Evolutionary conservation across 2,888 invertebrate genomes (phyloP), one percentile per base, ranked within the genome.

Genomic region (Drosophila nr. medialis): DNA sequence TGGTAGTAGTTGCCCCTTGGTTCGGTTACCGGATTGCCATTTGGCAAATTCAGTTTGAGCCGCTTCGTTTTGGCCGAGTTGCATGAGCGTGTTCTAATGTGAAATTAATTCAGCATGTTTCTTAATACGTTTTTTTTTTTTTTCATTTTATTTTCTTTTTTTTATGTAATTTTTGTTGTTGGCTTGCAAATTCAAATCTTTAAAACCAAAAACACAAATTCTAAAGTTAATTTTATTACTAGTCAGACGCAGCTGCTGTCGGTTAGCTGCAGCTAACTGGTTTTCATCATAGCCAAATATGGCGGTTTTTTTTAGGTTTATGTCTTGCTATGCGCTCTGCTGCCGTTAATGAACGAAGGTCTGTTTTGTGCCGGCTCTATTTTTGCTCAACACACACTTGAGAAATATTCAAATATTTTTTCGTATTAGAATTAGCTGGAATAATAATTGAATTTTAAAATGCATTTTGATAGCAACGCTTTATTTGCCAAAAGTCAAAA

Each of bases 41-140:
- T 69, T 78, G 53, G 53, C 36, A 36, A 54, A 24, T 73, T 77
- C 62, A 56, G 65, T 61, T 48, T 48, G 45, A 54, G 36, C 55
- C 67, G 76, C 74, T 89, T 89, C 87, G 86, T 87, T 87, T 86
- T 77, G 83, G 78, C 75, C 75, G 75, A 74, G 65, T 83, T 86
- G 90, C 86, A 86, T 80, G 88, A 85, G 89, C 86, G 90, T 86
- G 86, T 86, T 86, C 90, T 86, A 86, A 89, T 86, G 90, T 69
- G 86, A 89, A 89, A 86, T 86, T 86, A 86, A 86, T 86, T 86
- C 90, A 86, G 72, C 72, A 66, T 72, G 67, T 72, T 72, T 70
- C 64, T 62, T 7, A 8, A 51, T 58, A 56, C 49, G 42, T 66
- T 29, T 66, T 64, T 75, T 66, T 29, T 64, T 75, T 70, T 59